Base-by-base conservation (phyloP, 37 sponge, comb jelly and placozoan species). In the Theonella swinhoei region DNA sequence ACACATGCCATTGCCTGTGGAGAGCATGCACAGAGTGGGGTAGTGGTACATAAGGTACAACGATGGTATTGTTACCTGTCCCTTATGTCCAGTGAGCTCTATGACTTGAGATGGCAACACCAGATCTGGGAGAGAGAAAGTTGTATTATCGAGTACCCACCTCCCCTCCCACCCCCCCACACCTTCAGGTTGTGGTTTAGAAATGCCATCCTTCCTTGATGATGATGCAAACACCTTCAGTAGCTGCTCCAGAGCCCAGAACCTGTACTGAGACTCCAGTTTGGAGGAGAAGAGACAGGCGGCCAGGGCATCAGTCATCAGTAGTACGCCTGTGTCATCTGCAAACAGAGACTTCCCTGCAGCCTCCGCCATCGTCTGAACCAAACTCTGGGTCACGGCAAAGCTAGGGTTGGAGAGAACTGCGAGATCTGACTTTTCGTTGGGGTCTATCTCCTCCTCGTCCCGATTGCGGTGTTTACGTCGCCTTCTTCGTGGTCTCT, bases 211-310 rank as follows among this genome's bases (percentile, higher is more conserved):
- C 14, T 14, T 47, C 54, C 14, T 7, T 14, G 54, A 47, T 47
- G 76, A 64, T n/a, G 31, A 36, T 1, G 86, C 60, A 40, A 90
- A 76, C 43, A 85, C 40, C 43, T 74, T 80, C 61, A 87, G 60
- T 25, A 91, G 73, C 72, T 87, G 91, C 39, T 91, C 77, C 26
- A 85, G 75, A 33, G 87, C 94, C 94, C 94, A 93, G 31, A 77
- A 72, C 41, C 72, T 38, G 36, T 90, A 68, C 59, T 42, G 33
- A 0, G 39, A 34, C 38, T 82, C 59, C 35, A 93, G 73, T 35
- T 82, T 85, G 29, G 74, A 72, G 17, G 91, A 90, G 62, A 86
- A 72, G 59, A 85, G 22, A 47, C 94, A 93, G 30, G 92, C 92
- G 42, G 94, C 92, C 5, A 93, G 83, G 0, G 83, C 94, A 76